Evolutionary conservation across 2,888 invertebrate species (phyloP).

Genomic region (Diaphora mendica): DNA sequence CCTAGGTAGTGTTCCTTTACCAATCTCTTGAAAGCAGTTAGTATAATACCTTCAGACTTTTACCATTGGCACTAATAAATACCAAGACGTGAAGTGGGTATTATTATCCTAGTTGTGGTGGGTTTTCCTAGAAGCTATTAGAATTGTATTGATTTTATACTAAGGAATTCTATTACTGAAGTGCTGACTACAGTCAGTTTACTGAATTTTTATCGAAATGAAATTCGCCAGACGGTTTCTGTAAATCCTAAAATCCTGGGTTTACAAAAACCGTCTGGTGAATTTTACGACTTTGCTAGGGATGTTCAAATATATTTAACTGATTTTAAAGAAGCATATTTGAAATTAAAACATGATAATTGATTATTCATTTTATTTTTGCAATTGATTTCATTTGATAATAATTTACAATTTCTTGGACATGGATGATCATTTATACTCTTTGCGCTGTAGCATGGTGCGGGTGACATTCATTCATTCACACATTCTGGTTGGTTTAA

Average conservation of each 20-base stretch:
- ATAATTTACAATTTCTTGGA: background rate
- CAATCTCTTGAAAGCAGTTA: too few species aligned
- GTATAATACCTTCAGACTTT: background rate
- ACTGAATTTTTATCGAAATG: slow-evolving; percentile 7
- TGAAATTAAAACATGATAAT: background rate
- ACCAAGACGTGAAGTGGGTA: background rate
- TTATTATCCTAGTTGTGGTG: slow-evolving; percentile 15
- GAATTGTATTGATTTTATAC: slow-evolving; percentile 37
- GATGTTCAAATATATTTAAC: background rate
- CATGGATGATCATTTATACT: too few species aligned
- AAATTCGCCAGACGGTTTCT: background rate
- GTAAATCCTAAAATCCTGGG: too few species aligned
- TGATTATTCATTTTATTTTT: background rate
- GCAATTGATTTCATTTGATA: too few species aligned
- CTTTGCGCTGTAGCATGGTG: too few species aligned
- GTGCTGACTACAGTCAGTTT: slow-evolving; percentile 25
- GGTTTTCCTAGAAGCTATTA: slow-evolving; percentile 33
- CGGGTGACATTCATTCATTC: too few species aligned
- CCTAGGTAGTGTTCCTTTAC: too few species aligned
- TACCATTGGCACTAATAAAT: background rate
- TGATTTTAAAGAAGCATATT: background rate
- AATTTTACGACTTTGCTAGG: background rate
- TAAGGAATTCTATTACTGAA: slow-evolving; percentile 33
- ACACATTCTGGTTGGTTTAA: too few species aligned
- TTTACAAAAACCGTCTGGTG: too few species aligned